phyloP scores from a whole-genome alignment of 2,113 vertebrate genomes.

The Actinemys pallida region DNA sequence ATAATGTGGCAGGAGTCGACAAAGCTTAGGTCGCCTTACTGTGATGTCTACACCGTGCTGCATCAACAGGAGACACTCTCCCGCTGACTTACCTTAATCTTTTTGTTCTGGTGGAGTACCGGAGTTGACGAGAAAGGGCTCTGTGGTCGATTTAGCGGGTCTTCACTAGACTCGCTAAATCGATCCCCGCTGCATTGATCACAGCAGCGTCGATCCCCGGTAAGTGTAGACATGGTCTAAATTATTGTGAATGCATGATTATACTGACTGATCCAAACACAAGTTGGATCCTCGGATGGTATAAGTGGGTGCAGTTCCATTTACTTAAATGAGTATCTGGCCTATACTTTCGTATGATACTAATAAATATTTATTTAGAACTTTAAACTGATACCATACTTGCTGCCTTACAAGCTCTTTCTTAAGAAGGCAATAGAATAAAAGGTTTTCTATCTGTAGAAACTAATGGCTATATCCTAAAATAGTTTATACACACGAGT shows the following conservation, averaged over 20 bases:
- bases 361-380: slow-evolving; percentile 44
- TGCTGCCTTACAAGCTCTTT: slow-evolving; percentile 34
- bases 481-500: background rate
- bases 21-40: no score
- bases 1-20: no score
- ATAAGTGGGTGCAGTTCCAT: background rate
- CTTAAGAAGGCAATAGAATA: background rate
- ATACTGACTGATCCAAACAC: slow-evolving; percentile 46
- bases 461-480: background rate
- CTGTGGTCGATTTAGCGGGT: no score
- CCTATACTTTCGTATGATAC: slow-evolving; percentile 29
- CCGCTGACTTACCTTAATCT: no score
- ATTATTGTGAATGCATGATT: background rate
- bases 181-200: no score
- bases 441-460: background rate
- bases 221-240: background rate
- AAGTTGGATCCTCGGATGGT: background rate
- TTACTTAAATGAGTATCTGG: background rate
- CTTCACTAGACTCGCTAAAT: no score
- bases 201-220: no score
- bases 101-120: no score
- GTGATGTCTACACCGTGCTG: no score
- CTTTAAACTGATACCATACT: slow-evolving; percentile 33
- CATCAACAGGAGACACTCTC: no score
- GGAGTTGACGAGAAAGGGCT: no score